phyloP scores from a whole-genome alignment of 2,797 vertebrate species.

The Alfaro cultratus region DNA sequence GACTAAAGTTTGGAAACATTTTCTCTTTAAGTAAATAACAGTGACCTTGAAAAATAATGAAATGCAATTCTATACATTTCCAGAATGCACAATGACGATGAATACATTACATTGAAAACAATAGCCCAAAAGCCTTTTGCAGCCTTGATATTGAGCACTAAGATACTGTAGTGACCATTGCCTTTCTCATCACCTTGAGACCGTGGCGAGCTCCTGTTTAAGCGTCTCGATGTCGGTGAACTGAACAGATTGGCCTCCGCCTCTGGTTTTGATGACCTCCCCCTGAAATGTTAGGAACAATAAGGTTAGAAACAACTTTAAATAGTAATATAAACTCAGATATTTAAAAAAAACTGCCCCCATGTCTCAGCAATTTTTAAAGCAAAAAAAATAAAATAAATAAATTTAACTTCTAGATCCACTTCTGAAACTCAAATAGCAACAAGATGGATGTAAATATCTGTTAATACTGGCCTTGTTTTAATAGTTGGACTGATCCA shows the following conservation, averaged over 20 bases:
- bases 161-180: not conserved
- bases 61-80: not conserved
- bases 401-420: not conserved
- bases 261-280: constrained; percentile 92
- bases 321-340: not conserved
- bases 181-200: constrained; percentile 26
- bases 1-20: not conserved
- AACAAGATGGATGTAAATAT: no score
- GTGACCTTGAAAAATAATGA: not conserved
- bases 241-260: constrained; percentile 93
- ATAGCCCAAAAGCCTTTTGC: not conserved
- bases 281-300: constrained; percentile 76
- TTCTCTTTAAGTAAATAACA: not conserved
- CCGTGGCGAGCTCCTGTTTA: constrained; percentile 86
- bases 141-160: not conserved
- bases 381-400: no score
- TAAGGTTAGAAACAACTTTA: not conserved
- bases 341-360: not conserved
- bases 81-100: not conserved
- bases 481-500: no score
- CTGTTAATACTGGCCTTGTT: no score
- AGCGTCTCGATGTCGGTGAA: constrained; percentile 96
- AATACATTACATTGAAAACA: not conserved
- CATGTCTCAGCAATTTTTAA: not conserved
- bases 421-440: no score